These are phyloP conservation scores for Watsonalla binaria DNA, from an alignment of 2,888 invertebrate genomes.

Conservation along the genomic window DNA sequence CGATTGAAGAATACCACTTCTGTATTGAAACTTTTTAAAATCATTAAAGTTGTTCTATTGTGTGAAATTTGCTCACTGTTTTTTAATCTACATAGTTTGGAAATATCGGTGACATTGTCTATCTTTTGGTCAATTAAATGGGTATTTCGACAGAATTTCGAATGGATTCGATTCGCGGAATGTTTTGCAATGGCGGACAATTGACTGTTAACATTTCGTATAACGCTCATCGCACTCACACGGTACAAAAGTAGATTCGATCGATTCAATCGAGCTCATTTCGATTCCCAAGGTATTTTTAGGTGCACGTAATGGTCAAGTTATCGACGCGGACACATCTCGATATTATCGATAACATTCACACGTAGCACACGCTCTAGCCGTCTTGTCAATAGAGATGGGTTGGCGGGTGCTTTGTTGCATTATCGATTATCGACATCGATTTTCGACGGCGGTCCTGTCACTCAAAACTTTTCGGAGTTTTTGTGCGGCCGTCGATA, in stretches of 20 bases:
- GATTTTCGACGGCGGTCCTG: constrained; percentile 74
- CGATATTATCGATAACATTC: constrained; percentile 74
- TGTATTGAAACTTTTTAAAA: not conserved
- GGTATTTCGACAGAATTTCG: not conserved
- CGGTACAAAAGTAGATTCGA: constrained; percentile 22
- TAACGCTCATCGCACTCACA: constrained; percentile 11
- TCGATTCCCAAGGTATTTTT: constrained; percentile 51
- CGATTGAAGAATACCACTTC: not conserved
- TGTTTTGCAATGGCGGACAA: constrained; percentile 4
- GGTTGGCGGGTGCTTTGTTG: constrained; percentile 70
- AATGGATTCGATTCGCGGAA: not conserved
- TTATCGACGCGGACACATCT: constrained; percentile 65
- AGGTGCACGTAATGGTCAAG: constrained; percentile 64
- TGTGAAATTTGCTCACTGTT: not conserved
- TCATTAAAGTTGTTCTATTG: not conserved
- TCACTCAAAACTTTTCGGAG: constrained; percentile 69
- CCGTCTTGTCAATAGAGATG: constrained; percentile 67
- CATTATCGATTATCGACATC: constrained; percentile 68
- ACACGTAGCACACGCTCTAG: constrained; percentile 75
- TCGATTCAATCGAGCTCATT: constrained; percentile 49
- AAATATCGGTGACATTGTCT: constrained; percentile 2
- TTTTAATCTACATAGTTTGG: not conserved
- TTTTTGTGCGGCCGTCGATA: constrained; percentile 62
- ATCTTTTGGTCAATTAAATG: not conserved
- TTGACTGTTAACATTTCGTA: constrained; percentile 6